Conservation (phyloP, 2,797 vertebrate genomes). For the Esox masquinongy region DNA sequence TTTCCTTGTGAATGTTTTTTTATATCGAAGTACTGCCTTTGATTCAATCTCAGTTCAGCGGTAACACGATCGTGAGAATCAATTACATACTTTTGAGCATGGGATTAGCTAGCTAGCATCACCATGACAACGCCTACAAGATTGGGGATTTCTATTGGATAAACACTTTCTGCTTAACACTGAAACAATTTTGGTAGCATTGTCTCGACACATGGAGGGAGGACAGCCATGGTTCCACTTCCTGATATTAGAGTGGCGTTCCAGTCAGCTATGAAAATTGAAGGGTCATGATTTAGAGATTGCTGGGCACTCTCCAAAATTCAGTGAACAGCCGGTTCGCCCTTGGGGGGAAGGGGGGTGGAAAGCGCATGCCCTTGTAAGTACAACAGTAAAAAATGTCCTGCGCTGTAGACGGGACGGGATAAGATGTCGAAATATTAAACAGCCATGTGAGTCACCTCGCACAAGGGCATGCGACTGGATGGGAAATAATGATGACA, state of each 20-base stretch:
- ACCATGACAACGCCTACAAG: no score
- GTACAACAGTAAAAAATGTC: not conserved
- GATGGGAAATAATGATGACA: slow-evolving; percentile 60
- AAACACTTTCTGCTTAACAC: not conserved
- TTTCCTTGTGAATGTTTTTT: no score
- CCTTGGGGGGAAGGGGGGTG: not conserved
- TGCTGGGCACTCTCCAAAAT: slow-evolving; percentile 41
- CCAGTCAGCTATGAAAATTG: not conserved
- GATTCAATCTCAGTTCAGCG: no score
- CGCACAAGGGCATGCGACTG: slow-evolving; percentile 58
- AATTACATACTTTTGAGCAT: no score
- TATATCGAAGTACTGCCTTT: no score
- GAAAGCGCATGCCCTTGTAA: slow-evolving; percentile 10
- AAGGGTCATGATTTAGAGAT: slow-evolving; percentile 22
- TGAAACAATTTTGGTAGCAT: not conserved
- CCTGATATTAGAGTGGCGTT: not conserved
- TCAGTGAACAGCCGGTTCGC: slow-evolving; percentile 10
- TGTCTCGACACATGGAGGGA: not conserved
- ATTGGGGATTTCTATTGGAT: no score
- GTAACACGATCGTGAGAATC: no score
- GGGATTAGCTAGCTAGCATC: no score
- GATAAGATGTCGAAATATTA: slow-evolving; percentile 46
- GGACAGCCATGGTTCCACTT: not conserved
- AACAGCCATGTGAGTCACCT: slow-evolving; percentile 51
- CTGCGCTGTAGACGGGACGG: slow-evolving; percentile 38